Conservation (phyloP, 2,113 vertebrate genomes). For the Leptobrachium leishanense region DNA sequence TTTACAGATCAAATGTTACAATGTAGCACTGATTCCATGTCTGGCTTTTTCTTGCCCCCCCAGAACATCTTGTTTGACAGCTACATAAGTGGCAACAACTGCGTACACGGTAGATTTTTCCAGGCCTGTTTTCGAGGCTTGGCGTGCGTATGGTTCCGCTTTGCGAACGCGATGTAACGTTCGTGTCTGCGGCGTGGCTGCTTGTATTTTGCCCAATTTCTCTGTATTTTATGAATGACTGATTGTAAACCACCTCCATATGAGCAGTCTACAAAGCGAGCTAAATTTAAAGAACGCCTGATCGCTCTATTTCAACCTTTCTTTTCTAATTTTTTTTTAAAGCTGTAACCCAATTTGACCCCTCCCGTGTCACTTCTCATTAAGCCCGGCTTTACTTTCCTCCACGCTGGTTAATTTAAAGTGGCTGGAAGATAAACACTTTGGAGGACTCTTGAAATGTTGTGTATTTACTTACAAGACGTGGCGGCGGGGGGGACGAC, state of each 20-base stretch:
- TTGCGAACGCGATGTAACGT: neutral
- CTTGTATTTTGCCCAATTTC: constrained; percentile 13
- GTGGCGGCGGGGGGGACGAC: constrained; percentile 24
- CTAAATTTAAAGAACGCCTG: constrained; percentile 51
- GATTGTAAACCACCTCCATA: constrained; percentile 49
- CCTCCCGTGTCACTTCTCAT: constrained; percentile 60
- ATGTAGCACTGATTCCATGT: too few species aligned
- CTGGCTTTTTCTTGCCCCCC: too few species aligned
- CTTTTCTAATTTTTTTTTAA: constrained; percentile 29
- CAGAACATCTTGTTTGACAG: too few species aligned
- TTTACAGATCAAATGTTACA: too few species aligned
- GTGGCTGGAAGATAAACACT: constrained; percentile 86
- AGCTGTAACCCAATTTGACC: constrained; percentile 67
- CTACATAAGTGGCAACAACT: too few species aligned
- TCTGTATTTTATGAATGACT: constrained; percentile 34
- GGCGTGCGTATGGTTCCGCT: neutral
- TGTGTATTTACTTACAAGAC: constrained; percentile 60
- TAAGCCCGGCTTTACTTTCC: constrained; percentile 63
- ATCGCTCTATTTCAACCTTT: constrained; percentile 11
- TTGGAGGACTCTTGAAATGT: constrained; percentile 71
- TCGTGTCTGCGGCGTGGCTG: neutral
- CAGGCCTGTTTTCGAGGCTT: neutral
- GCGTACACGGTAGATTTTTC: neutral
- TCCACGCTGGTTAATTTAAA: constrained; percentile 71
- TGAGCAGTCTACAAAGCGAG: constrained; percentile 53